Conservation (phyloP, 2,797 vertebrate genomes). For the Halcyon leucocephala region DNA sequence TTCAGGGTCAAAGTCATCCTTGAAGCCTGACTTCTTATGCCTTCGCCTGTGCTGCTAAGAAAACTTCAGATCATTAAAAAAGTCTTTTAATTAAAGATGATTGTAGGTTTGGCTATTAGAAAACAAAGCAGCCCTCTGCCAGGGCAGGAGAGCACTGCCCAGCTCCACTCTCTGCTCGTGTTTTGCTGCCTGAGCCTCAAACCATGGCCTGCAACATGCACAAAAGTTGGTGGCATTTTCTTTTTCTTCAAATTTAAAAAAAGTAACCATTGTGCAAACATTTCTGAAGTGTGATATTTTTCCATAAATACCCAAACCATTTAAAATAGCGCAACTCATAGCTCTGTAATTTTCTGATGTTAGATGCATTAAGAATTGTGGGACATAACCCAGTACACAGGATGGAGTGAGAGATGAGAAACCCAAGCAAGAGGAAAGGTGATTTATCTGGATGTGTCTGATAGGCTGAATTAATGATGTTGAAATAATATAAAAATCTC, state of each 20-base stretch:
- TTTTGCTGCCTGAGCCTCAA: neutral
- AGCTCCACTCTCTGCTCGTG: neutral
- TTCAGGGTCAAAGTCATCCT: neutral
- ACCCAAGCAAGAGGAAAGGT: neutral
- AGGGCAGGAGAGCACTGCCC: neutral
- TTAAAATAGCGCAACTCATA: neutral
- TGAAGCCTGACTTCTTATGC: neutral
- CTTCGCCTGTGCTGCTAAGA: neutral
- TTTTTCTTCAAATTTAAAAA: neutral
- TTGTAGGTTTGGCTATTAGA: neutral
- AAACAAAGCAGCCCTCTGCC: neutral
- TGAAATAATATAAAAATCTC: neutral
- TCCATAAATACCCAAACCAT: neutral
- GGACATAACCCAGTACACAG: neutral
- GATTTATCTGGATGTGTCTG: neutral
- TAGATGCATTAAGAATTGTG: neutral
- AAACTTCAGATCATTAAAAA: neutral
- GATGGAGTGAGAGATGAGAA: neutral
- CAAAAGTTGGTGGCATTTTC: neutral
- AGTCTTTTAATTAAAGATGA: neutral
- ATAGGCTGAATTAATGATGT: conserved; percentile 1
- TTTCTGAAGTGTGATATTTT: neutral
- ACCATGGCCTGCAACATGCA: fast-evolving
- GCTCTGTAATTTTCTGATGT: neutral
- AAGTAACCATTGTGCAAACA: neutral